Evolutionary conservation across 1,140 invertebrate genomes (phyloP).

Genomic region (Mizuhopecten yessoensis): DNA sequence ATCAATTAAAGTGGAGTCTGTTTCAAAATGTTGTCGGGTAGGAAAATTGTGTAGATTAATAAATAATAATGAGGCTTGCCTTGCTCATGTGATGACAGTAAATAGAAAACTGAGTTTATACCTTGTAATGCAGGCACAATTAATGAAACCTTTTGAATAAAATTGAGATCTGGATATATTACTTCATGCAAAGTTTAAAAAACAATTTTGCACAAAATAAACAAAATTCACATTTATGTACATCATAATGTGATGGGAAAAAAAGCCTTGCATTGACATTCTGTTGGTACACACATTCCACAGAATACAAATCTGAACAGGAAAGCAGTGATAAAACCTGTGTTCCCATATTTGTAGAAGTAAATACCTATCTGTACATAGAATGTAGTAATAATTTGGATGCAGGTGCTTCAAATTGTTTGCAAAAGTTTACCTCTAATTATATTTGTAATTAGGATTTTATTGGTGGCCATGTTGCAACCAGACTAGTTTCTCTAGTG

Average conservation of each 20-base stretch:
- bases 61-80: not conserved
- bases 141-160: too few relatives aligned
- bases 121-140: not conserved
- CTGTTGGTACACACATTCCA: too few relatives aligned
- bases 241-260: too few relatives aligned
- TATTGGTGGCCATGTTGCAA: not conserved
- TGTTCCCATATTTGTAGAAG: too few relatives aligned
- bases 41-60: not conserved
- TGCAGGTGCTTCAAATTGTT: constrained; percentile 5
- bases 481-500: not conserved
- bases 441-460: constrained; percentile 29
- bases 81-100: not conserved
- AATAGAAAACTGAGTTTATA: not conserved
- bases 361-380: not conserved
- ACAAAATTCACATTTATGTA: too few relatives aligned
- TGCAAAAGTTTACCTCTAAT: not conserved
- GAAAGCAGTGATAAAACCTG: too few relatives aligned
- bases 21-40: not conserved
- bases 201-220: too few relatives aligned
- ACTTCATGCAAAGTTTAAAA: too few relatives aligned
- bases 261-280: too few relatives aligned
- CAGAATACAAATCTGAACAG: too few relatives aligned
- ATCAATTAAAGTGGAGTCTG: not conserved
- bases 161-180: too few relatives aligned
- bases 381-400: not conserved